These are phyloP conservation scores for Danaus melanippus DNA, from an alignment of 1,140 invertebrate species.

Conservation along the genomic window DNA sequence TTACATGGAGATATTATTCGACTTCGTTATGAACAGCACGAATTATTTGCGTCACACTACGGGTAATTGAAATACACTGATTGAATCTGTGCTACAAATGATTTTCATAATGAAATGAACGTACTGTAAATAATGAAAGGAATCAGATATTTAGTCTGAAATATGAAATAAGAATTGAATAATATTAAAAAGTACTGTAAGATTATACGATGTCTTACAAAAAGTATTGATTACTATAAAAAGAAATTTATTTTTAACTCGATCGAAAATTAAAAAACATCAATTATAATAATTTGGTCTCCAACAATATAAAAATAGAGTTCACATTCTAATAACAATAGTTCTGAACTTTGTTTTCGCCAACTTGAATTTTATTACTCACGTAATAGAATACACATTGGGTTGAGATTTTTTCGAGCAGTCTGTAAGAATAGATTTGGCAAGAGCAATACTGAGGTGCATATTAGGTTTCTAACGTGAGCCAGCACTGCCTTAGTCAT, in stretches of 20 bases:
- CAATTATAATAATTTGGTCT: conserved; percentile 3
- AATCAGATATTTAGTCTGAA: too few species aligned
- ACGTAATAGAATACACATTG: conserved; percentile 16
- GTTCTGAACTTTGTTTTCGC: background rate
- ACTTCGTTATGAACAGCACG: too few species aligned
- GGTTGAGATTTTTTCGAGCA: conserved; percentile 12
- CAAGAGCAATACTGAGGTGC: conserved; percentile 38
- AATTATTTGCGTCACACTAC: too few species aligned
- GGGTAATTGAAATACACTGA: too few species aligned
- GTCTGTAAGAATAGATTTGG: conserved; percentile 46
- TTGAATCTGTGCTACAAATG: too few species aligned
- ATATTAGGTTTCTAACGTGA: conserved; percentile 41
- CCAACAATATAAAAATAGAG: background rate
- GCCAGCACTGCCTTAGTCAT: conserved; percentile 37
- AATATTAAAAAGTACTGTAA: too few species aligned
- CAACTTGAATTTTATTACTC: conserved; percentile 12
- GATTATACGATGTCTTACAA: too few species aligned
- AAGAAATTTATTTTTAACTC: conserved; percentile 18
- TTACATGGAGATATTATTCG: too few species aligned
- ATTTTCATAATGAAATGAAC: too few species aligned
- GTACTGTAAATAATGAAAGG: too few species aligned
- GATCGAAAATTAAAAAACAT: conserved; percentile 8
- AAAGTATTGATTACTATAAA: background rate
- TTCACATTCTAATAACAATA: conserved; percentile 3
- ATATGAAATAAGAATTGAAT: too few species aligned